A percentile compares a stretch with the other conserved stretches of the same genome.
These are phyloP conservation scores for Bombus huntii DNA, from an alignment of 1,140 invertebrate genomes.

Conservation along the genomic window DNA sequence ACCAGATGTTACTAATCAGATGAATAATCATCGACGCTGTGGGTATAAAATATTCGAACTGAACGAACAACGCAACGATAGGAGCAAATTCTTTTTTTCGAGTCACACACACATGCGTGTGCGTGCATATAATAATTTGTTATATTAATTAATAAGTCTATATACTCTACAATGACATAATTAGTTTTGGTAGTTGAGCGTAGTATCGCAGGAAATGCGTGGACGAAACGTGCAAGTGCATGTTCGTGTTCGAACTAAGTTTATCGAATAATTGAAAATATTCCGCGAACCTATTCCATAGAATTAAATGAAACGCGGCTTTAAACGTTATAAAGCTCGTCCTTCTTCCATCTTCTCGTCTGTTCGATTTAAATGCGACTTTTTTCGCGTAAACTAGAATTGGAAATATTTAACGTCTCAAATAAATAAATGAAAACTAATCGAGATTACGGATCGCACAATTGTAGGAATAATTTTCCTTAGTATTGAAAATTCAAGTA, in stretches of 20 bases:
- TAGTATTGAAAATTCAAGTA: no score
- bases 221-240: neutral
- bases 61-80: neutral
- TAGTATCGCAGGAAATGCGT: neutral
- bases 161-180: no score
- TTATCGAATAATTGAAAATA: neutral
- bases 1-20: no score
- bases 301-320: neutral
- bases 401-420: neutral
- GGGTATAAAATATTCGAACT: no score
- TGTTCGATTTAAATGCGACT: no score
- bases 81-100: neutral
- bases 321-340: no score
- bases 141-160: neutral
- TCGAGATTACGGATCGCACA: rapidly evolving
- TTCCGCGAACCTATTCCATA: neutral
- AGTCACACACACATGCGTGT: rapidly evolving
- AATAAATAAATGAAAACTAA: neutral
- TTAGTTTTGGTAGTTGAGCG: no score
- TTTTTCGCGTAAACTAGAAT: neutral
- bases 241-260: neutral
- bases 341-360: no score
- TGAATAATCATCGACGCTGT: no score
- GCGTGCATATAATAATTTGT: neutral
- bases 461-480: neutral